Percentiles rank a stretch among this genome's conserved stretches.
phyloP scores from a whole-genome alignment of 1,140 invertebrate species.

The Rhizoglyphus robini region DNA sequence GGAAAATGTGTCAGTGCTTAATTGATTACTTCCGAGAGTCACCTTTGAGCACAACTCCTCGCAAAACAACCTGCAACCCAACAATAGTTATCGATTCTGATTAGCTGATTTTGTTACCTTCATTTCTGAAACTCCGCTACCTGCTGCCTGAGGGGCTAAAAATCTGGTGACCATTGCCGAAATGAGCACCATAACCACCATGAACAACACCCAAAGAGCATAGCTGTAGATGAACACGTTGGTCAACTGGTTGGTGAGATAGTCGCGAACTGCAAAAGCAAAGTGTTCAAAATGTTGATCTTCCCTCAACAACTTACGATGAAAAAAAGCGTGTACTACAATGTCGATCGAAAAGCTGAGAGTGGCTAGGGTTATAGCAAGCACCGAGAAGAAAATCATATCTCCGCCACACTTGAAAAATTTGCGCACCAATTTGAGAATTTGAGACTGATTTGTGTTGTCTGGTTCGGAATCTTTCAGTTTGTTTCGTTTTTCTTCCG shows the following conservation, averaged over 20 bases:
- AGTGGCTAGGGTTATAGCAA: conserved; percentile 88
- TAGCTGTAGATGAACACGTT: neutral
- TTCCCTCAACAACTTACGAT: conserved; percentile 51
- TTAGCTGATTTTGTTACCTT: conserved; percentile 47
- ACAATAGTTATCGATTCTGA: neutral
- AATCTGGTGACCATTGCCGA: conserved; percentile 88
- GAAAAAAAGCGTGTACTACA: conserved; percentile 14
- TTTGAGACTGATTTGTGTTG: neutral
- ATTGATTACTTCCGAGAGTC: neutral
- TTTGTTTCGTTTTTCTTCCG: conserved; percentile 6
- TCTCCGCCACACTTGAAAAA: conserved; percentile 17
- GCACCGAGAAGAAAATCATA: conserved; percentile 69
- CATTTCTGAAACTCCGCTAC: conserved; percentile 98
- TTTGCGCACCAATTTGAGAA: neutral
- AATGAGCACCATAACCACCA: conserved; percentile 58
- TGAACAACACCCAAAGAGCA: conserved; percentile 11
- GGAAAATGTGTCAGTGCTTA: conserved; percentile 34
- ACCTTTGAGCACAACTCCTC: conserved; percentile 73
- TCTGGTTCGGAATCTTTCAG: conserved; percentile 9
- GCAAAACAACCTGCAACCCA: conserved; percentile 62
- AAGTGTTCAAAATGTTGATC: conserved; percentile 63
- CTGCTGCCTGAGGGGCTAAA: conserved; percentile 66
- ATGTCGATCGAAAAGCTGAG: conserved; percentile 85
- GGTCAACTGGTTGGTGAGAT: neutral
- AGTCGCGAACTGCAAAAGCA: conserved; percentile 40